phyloP scores from a whole-genome alignment of 2,888 invertebrate species.

The Patella ulyssiponensis region DNA sequence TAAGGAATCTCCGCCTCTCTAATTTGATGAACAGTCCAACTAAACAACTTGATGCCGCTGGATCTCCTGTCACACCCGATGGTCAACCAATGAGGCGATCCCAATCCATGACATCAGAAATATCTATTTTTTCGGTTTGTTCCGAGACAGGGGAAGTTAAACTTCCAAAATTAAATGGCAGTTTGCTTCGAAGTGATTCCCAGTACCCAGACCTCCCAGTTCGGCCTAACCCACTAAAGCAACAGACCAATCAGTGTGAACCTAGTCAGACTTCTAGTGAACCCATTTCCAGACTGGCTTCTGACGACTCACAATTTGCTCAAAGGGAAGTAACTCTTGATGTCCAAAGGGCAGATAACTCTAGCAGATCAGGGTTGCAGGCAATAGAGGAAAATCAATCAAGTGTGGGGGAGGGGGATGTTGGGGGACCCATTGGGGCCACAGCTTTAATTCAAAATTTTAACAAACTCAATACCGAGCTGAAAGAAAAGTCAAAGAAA shows the following conservation, averaged over 20 bases:
- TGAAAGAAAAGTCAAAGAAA: not conserved
- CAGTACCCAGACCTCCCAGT: constrained; percentile 46
- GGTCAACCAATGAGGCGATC: constrained; percentile 37
- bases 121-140: constrained; percentile 54
- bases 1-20: constrained; percentile 21
- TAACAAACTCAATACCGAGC: not conserved
- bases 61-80: constrained; percentile 31
- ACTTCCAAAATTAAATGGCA: constrained; percentile 19
- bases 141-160: constrained; percentile 58
- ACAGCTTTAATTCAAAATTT: constrained; percentile 1
- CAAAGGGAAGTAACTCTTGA: not conserved
- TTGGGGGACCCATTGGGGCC: not conserved
- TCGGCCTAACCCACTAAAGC: constrained; percentile 5
- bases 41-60: constrained; percentile 22
- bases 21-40: constrained; percentile 22
- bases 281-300: not conserved
- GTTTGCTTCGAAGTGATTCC: constrained; percentile 49
- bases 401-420: not conserved
- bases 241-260: not conserved
- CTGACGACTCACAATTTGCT: not conserved
- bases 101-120: constrained; percentile 46
- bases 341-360: not conserved
- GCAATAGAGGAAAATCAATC: not conserved
- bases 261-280: not conserved
- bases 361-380: constrained; percentile 10